Base-by-base conservation (phyloP, 2,888 invertebrate species). In the Entomobrya multifasciata region DNA sequence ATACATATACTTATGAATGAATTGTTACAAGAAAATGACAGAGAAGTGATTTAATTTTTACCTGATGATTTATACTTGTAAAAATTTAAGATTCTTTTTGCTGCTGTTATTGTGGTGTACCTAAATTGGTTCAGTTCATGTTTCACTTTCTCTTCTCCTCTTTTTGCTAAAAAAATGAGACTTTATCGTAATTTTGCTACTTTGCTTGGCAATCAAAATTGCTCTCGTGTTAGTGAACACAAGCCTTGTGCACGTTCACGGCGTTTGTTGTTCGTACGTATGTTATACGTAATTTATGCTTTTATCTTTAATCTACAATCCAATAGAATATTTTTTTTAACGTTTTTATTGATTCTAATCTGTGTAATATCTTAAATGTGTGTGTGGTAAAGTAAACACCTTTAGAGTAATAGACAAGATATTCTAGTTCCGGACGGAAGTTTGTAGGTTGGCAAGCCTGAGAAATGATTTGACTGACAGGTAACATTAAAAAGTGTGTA, bases 381-480 rank as follows among this genome's bases (percentile, higher is more conserved):
- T n/a, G n/a, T n/a, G n/a, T 72, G 1, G 6, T 44, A 20, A 41
- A 20, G 60, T 62, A 62, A 62, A 30, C 60, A 62, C 60, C n/a
- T n/a, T 62, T 30, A 62, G n/a, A 0, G 20, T 17, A 4, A 10
- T 1, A 57, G 11, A 25, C 57, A 65, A 82, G 60, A 70, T 79
- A 49, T 10, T 80, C 60, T 49, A 83, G 85, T 85, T 85, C 85
- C 85, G 85, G 78, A 79, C 85, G 85, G 85, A 85, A 85, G 79
- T 67, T 20, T 27, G 20, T 67, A 52, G 41, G 20, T n/a, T n/a
- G 27, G 4, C 15, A 44, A 41, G 17, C 10, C 47, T n/a, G 13
- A 70, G 22, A 44, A 72, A 52, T 27, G 76, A 77, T 25, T 77
- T 15, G 57, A 57, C 57, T 77, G 76, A 77, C 57, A 57, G 20